These are phyloP conservation scores for Falco berigora DNA, from an alignment of 2,797 vertebrate species.

Conservation along the genomic window DNA sequence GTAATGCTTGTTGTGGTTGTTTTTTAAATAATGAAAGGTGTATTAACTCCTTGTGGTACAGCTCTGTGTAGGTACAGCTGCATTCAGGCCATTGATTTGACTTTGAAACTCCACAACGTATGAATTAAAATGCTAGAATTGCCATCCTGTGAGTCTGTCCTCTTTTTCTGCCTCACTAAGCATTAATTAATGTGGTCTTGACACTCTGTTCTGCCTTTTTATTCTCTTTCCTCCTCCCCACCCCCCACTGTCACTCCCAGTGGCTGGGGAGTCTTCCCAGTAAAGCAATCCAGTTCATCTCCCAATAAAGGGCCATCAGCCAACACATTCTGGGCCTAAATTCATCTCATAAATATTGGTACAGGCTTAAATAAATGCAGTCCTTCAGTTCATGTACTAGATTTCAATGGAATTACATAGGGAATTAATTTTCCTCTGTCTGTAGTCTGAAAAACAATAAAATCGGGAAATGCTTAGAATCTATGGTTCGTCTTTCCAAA, in stretches of 20 bases:
- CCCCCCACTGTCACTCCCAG: neutral
- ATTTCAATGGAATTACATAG: conserved; percentile 46
- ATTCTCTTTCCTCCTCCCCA: neutral
- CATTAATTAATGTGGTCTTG: neutral
- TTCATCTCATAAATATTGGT: conserved; percentile 34
- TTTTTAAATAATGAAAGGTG: neutral
- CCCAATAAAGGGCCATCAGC: conserved; percentile 24
- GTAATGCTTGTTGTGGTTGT: neutral
- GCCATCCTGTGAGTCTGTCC: neutral
- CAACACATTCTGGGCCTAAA: conserved; percentile 37
- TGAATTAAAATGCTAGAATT: neutral
- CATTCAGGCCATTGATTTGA: neutral
- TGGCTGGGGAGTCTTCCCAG: neutral
- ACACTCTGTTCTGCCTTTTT: neutral
- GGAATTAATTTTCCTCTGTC: conserved; percentile 41
- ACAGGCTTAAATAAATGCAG: conserved; percentile 19
- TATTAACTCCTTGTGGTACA: neutral
- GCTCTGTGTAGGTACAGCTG: neutral
- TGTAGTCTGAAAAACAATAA: conserved; percentile 42
- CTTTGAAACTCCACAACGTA: neutral
- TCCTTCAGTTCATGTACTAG: neutral
- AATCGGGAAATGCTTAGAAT: neutral
- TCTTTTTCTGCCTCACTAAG: conserved; percentile 5
- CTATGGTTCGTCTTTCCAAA: neutral
- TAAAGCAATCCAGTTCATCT: neutral